Percentiles rank a stretch among this genome's conserved stretches.
Evolutionary conservation across 2,113 vertebrate species (phyloP).

Genomic region (Saccopteryx bilineata): DNA sequence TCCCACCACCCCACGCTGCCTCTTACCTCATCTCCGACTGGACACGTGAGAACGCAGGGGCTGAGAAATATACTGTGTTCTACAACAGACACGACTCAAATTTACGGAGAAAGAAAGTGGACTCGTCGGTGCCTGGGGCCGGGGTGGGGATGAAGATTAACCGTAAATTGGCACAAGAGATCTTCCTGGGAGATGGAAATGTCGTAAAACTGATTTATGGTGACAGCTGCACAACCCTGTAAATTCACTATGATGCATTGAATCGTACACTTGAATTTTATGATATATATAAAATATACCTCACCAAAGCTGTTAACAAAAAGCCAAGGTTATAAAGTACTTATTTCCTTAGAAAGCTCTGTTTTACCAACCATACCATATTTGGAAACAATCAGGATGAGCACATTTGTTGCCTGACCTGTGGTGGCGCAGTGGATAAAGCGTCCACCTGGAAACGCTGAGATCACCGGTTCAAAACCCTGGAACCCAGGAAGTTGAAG

Average conservation of each 20-base stretch:
- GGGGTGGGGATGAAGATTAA: neutral
- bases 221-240: neutral
- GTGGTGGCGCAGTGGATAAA: too few relatives aligned
- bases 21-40: neutral
- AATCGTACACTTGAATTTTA: slow-evolving; percentile 25
- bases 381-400: neutral
- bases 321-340: neutral
- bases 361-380: neutral
- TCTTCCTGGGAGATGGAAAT: neutral
- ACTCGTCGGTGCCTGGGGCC: neutral
- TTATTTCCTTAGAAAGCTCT: slow-evolving; percentile 20
- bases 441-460: too few relatives aligned
- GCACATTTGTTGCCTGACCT: neutral
- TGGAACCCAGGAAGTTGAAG: too few relatives aligned
- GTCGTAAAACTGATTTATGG: neutral
- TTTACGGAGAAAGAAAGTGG: neutral
- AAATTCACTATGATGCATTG: neutral
- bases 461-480: too few relatives aligned
- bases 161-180: neutral
- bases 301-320: neutral
- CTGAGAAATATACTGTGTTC: neutral
- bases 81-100: neutral
- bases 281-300: neutral
- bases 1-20: neutral
- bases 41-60: neutral